Evolutionary conservation across 2,888 invertebrate species (phyloP).

Genomic region (Watsonalla binaria): DNA sequence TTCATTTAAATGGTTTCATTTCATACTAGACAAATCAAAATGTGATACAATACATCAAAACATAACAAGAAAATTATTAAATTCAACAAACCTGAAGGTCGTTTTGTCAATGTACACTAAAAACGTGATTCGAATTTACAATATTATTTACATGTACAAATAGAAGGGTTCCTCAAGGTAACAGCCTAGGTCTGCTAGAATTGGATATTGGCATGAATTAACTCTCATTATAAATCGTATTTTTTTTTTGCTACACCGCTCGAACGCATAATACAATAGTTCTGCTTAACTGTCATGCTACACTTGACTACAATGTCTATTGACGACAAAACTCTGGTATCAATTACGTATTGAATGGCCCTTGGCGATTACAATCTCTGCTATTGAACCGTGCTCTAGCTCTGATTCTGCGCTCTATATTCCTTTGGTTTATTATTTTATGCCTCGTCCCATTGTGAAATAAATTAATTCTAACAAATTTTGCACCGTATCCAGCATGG

Average conservation of each 20-base stretch:
- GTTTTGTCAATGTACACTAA: background rate
- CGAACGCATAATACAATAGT: constrained; percentile 22
- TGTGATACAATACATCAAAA: too few relatives aligned
- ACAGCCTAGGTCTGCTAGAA: constrained; percentile 10
- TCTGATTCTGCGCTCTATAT: constrained; percentile 12
- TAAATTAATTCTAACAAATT: too few relatives aligned
- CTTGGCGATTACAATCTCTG: constrained; percentile 35
- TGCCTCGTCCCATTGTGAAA: background rate
- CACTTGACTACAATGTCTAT: constrained; percentile 34
- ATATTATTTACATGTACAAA: background rate
- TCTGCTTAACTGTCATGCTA: constrained; percentile 23
- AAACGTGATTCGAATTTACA: background rate
- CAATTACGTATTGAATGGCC: constrained; percentile 36
- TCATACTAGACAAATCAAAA: too few relatives aligned
- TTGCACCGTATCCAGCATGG: too few relatives aligned
- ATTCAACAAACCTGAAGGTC: background rate
- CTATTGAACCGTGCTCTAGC: constrained; percentile 33
- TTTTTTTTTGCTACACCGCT: constrained; percentile 13
- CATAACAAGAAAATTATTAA: too few relatives aligned
- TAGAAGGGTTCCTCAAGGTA: constrained; percentile 5
- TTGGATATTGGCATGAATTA: constrained; percentile 3
- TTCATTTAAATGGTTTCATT: too few relatives aligned
- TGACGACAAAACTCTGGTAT: constrained; percentile 36
- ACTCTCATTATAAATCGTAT: constrained; percentile 21
- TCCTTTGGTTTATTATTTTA: background rate